Evolutionary conservation across 2,888 invertebrate genomes (phyloP).

Genomic region (Siphlonurus alternatus): DNA sequence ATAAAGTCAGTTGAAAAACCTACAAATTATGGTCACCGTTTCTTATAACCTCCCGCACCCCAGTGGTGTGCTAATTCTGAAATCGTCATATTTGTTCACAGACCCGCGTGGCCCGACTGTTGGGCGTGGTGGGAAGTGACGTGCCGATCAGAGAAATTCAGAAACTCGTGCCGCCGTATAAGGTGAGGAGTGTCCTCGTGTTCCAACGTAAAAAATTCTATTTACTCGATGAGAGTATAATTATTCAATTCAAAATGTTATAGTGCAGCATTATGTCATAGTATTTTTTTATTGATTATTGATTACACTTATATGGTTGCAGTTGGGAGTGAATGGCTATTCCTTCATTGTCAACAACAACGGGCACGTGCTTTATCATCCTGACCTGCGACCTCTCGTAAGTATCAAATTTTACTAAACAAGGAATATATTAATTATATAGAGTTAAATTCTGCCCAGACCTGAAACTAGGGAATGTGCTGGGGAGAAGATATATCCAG

Average conservation of each 20-base stretch:
- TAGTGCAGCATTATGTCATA: too few relatives aligned
- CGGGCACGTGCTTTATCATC: conserved; percentile 91
- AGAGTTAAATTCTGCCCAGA: too few relatives aligned
- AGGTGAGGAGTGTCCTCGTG: conserved; percentile 36
- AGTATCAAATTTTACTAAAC: conserved; percentile 20
- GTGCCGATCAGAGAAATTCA: conserved; percentile 90
- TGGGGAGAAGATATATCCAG: conserved; percentile 1
- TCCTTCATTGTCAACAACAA: conserved; percentile 96
- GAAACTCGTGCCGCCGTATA: conserved; percentile 86
- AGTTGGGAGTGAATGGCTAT: conserved; percentile 92
- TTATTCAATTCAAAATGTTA: too few relatives aligned
- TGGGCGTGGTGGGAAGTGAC: conserved; percentile 95
- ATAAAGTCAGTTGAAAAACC: too few relatives aligned
- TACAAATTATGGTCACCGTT: too few relatives aligned
- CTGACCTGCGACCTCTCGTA: conserved; percentile 81
- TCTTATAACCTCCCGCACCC: too few relatives aligned
- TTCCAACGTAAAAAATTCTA: background rate
- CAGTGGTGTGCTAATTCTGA: too few relatives aligned
- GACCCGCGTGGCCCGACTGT: conserved; percentile 75
- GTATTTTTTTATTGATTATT: too few relatives aligned
- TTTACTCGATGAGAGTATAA: too few relatives aligned
- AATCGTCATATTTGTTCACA: too few relatives aligned
- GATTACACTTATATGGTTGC: too few relatives aligned
- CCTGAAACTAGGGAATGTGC: too few relatives aligned
- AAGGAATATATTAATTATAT: background rate